These are phyloP conservation scores for Turnix velox DNA, from an alignment of 2,113 vertebrate genomes.

Conservation along the genomic window DNA sequence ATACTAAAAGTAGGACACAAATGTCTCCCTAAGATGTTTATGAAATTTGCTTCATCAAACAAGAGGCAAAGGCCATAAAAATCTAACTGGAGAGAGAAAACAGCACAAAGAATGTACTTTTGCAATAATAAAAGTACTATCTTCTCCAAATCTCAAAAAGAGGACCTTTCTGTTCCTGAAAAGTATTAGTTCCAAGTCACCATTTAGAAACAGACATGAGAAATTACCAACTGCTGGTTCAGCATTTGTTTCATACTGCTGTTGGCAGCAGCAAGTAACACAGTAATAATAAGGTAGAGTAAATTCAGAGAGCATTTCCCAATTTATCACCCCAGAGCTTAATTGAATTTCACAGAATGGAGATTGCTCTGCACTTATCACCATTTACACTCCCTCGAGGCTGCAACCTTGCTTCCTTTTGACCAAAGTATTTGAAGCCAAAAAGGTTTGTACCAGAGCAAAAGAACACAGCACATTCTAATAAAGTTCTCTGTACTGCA, in stretches of 20 bases:
- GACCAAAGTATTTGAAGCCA: not conserved
- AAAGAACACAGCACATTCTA: not conserved
- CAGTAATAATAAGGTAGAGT: not conserved
- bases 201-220: conserved; percentile 19
- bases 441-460: not conserved
- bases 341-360: not conserved
- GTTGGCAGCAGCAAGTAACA: not conserved
- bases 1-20: not conserved
- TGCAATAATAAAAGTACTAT: not conserved
- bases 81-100: not conserved
- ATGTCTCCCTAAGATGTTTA: not conserved
- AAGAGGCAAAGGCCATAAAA: not conserved
- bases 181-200: not conserved
- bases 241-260: not conserved
- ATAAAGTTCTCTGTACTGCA: not conserved
- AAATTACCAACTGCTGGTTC: conserved; percentile 6
- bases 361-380: not conserved
- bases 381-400: not conserved
- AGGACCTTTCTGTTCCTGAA: not conserved
- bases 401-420: not conserved
- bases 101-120: not conserved
- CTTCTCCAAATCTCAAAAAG: conserved; percentile 4
- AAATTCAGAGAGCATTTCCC: not conserved
- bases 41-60: not conserved
- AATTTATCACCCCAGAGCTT: not conserved